Conservation (phyloP, 2,113 vertebrate species). For the Toxotes chatareus region DNA sequence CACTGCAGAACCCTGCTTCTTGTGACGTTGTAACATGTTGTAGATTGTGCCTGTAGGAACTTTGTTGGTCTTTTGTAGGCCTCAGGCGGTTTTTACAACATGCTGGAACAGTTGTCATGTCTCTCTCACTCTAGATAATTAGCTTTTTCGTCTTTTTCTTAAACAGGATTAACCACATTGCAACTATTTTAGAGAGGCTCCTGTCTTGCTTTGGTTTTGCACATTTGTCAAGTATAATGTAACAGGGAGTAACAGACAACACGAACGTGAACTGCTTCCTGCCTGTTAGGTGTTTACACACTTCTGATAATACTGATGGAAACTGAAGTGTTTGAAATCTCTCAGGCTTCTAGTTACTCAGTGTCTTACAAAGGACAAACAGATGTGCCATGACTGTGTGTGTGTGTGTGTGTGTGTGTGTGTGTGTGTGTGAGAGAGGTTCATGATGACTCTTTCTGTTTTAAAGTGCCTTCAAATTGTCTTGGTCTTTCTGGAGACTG, state of each 20-base stretch:
- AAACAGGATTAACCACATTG: constrained; percentile 14
- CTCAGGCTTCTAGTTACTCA: constrained; percentile 28
- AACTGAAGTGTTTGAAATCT: constrained; percentile 11
- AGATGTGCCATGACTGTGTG: constrained; percentile 7
- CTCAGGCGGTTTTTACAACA: constrained; percentile 18
- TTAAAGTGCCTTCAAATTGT: constrained; percentile 74
- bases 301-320: background rate
- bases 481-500: constrained; percentile 29
- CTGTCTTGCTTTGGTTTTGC: constrained; percentile 9
- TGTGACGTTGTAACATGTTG: background rate
- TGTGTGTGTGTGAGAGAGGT: background rate
- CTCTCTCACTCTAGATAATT: background rate
- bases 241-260: constrained; percentile 5
- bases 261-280: constrained; percentile 3
- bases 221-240: constrained; percentile 16
- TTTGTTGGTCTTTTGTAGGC: constrained; percentile 5
- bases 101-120: background rate
- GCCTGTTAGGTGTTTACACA: constrained; percentile 19
- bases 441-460: constrained; percentile 33
- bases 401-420: background rate
- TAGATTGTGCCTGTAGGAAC: constrained; percentile 20
- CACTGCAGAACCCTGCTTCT: constrained; percentile 29
- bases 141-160: background rate
- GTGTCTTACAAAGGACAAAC: constrained; percentile 36
- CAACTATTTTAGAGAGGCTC: background rate